Evolutionary conservation across 2,797 vertebrate genomes (phyloP).

Genomic region (Falco rusticolus): DNA sequence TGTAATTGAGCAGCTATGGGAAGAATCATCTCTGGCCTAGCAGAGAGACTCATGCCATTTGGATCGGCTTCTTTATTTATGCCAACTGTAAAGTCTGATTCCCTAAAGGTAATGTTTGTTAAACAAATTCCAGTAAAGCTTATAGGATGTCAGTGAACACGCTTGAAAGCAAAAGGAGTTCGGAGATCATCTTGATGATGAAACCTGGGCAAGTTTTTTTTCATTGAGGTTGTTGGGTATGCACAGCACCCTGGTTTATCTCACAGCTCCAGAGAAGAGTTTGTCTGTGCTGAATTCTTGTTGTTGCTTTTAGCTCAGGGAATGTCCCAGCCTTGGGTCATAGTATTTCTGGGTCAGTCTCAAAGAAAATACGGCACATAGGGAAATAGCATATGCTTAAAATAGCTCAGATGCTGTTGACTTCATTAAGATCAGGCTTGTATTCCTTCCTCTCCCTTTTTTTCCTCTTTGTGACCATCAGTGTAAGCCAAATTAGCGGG

Average conservation of each 20-base stretch:
- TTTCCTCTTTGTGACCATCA: background rate
- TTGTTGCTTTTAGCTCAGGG: conserved; percentile 50
- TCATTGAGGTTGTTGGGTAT: background rate
- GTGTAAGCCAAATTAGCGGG: background rate
- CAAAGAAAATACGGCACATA: background rate
- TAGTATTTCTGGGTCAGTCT: conserved; percentile 48
- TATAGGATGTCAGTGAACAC: background rate
- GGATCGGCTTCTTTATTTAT: background rate
- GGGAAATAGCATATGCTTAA: conserved; percentile 21
- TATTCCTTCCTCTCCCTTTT: background rate
- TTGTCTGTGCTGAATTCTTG: conserved; percentile 47
- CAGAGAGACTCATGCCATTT: background rate
- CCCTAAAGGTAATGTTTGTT: background rate
- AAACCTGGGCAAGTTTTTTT: background rate
- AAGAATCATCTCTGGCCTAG: background rate
- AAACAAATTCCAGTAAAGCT: background rate
- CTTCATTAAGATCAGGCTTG: conserved; percentile 26
- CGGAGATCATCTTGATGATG: background rate
- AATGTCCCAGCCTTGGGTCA: conserved; percentile 46
- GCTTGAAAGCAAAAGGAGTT: background rate
- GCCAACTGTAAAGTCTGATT: background rate
- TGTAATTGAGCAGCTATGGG: background rate
- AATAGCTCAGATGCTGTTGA: conserved; percentile 47
- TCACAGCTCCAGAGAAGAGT: conserved; percentile 26
- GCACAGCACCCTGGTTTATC: background rate